Base-by-base conservation (phyloP, 2,888 invertebrate genomes). In the Teleogryllus oceanicus region DNA sequence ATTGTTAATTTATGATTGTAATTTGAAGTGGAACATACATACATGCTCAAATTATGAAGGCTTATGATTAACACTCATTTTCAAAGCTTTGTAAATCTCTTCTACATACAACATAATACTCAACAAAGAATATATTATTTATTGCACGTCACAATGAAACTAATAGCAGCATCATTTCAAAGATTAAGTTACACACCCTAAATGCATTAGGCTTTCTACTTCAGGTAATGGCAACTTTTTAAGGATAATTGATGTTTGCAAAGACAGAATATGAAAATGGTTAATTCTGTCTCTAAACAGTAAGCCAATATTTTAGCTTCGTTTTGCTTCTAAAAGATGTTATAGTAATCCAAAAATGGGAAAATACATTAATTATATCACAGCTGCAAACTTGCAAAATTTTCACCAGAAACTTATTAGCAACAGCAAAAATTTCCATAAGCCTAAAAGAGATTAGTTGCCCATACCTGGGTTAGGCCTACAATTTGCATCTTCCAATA, bases 91-190 rank as follows among this genome's bases (percentile, higher is more conserved):
- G 37, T 37, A 37, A 37, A 37, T 37, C 37, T 62, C 62, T 62
- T 62, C 16, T 62, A 62, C 62, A 62, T 62, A 62, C n/a, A 62
- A 62, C 13, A 62, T 62, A 62, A 62, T 62, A 62, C n/a, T 62
- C n/a, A 62, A 62, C 8, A n/a, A n/a, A 62, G 16, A 62, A 13
- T 62, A 13, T 62, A 37, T 62, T n/a, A 13, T n/a, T 62, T 62
- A 62, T 62, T 62, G 62, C 62, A 62, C 62, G n/a, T 62, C 62
- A 62, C 62, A 62, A 62, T 62, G n/a, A 62, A 62, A 62, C 62
- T 62, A 62, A 62, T 62, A 62, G 13, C 62, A 62, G 62, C 16
- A 62, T 62, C 62, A 62, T 62, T 62, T 62, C n/a, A 62, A 62
- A 5, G n/a, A n/a, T 62, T 62, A 62, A 62, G 62, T 62, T 18